These are phyloP conservation scores for Sesamia inferens DNA, from an alignment of 2,888 invertebrate genomes.

Conservation along the genomic window DNA sequence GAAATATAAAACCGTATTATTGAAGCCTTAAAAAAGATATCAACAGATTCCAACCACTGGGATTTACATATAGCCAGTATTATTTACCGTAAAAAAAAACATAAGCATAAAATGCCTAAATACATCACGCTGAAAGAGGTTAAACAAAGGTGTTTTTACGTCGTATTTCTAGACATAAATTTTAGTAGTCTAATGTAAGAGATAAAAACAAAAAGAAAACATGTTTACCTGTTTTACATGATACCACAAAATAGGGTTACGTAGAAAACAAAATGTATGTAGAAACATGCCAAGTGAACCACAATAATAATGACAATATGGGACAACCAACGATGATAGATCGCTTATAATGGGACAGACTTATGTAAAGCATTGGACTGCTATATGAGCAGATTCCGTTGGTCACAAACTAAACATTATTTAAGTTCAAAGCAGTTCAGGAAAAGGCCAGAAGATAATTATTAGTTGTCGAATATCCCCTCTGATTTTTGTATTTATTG, in stretches of 20 bases:
- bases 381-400: no score
- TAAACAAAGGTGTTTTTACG: slow-evolving; percentile 49
- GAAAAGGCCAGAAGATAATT: no score
- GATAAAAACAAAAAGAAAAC: slow-evolving; percentile 70
- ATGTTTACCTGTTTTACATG: slow-evolving; percentile 67
- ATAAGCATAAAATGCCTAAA: slow-evolving; percentile 58
- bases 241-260: slow-evolving; percentile 8
- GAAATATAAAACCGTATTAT: slow-evolving; percentile 30
- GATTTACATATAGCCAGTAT: slow-evolving; percentile 44
- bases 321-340: slow-evolving; percentile 1
- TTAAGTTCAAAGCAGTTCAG: no score
- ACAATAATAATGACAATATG: slow-evolving; percentile 45
- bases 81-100: slow-evolving; percentile 50
- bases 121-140: slow-evolving; percentile 51
- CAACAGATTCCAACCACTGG: slow-evolving; percentile 44
- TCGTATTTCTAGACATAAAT: slow-evolving; percentile 51
- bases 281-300: slow-evolving; percentile 16
- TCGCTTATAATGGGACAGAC: neutral
- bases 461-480: no score
- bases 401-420: no score
- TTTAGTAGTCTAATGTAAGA: slow-evolving; percentile 63
- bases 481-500: no score
- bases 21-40: slow-evolving; percentile 46
- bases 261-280: slow-evolving; percentile 1
- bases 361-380: neutral